Base-by-base conservation (phyloP, 2,797 vertebrate species). In the Pseudomugil gertrudae region DNA sequence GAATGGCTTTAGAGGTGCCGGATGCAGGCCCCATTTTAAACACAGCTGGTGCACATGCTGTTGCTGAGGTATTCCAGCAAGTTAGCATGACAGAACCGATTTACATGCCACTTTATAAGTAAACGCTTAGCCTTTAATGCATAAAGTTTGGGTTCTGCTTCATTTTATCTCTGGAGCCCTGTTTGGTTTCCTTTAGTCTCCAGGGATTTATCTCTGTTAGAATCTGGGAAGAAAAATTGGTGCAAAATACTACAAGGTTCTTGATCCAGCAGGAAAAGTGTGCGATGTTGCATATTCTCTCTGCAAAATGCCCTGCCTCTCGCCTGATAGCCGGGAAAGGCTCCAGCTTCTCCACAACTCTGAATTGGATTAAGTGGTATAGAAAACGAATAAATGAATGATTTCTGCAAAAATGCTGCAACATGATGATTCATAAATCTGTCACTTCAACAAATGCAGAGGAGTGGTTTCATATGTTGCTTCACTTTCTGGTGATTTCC, bases 21-120 rank as follows among this genome's bases (percentile, higher is more conserved):
- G 84, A 90, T 85, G 70, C 84, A 59, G 72, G 81, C 81, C 86
- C 79, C 88, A 82, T 85, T 81, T 90, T 90, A 89, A 90, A 92
- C 89, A 88, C 92, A 92, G 92, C 90, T 92, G 92, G 80, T 63
- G 81, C 26, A 74, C 79, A 75, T 40, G 63, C 51, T 54, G 69
- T 84, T 50, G 61, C 81, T 85, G 83, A 71, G 76, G 76, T 78
- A 71, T 81, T 78, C 71, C 53, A 54, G 61, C 17, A 11, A 78
- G 81, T 88, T 86, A 85, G 86, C 77, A 80, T 66, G 74, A 66
- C 61, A 54, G 30, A 38, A 77, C 72, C 75, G 60, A 72, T 85
- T 78, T 78, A 76, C 73, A 72, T 81, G 78, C 69, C 63, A 57
- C 27, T 52, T 38, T 64, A 69, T 63, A 74, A 66, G 69, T 57